Percentiles rank a stretch among this genome's conserved stretches.
phyloP scores from a whole-genome alignment of 1,140 invertebrate genomes.

The Limonius californicus region DNA sequence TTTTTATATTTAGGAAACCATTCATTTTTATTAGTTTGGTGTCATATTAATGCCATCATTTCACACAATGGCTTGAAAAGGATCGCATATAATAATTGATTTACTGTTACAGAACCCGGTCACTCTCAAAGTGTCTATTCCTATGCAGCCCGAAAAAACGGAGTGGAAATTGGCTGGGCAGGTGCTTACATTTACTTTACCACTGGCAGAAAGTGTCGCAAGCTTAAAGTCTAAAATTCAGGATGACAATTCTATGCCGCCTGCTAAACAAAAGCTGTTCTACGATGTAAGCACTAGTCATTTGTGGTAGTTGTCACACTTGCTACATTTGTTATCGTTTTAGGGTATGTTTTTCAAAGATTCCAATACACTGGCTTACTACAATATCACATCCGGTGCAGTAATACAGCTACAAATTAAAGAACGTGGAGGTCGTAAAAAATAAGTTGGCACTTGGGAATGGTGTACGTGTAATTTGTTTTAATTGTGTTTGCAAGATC shows the following conservation, averaged over 20 bases:
- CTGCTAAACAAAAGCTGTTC: conserved; percentile 94
- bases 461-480: too few relatives aligned
- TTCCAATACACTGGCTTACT: conserved; percentile 90
- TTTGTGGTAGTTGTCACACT: conserved; percentile 7
- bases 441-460: conserved; percentile 59
- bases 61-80: neutral
- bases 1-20: too few relatives aligned
- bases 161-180: conserved; percentile 98
- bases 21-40: conserved; percentile 16
- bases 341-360: conserved; percentile 98
- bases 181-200: conserved; percentile 72
- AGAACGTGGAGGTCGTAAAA: conserved; percentile 96
- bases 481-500: neutral
- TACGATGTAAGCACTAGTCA: conserved; percentile 67
- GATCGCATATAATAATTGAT: too few relatives aligned
- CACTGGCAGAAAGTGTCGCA: conserved; percentile 75
- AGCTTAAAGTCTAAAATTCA: conserved; percentile 87
- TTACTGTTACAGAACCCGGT: conserved; percentile 58
- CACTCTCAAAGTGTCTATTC: conserved; percentile 74
- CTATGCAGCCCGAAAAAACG: conserved; percentile 80
- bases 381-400: conserved; percentile 84
- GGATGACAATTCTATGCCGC: conserved; percentile 88
- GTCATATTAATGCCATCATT: too few relatives aligned
- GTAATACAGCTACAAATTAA: conserved; percentile 90
- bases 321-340: conserved; percentile 45